Percentiles rank a stretch among this genome's conserved stretches.
phyloP scores from a whole-genome alignment of 2,888 invertebrate genomes.

The Brenthis hecate region DNA sequence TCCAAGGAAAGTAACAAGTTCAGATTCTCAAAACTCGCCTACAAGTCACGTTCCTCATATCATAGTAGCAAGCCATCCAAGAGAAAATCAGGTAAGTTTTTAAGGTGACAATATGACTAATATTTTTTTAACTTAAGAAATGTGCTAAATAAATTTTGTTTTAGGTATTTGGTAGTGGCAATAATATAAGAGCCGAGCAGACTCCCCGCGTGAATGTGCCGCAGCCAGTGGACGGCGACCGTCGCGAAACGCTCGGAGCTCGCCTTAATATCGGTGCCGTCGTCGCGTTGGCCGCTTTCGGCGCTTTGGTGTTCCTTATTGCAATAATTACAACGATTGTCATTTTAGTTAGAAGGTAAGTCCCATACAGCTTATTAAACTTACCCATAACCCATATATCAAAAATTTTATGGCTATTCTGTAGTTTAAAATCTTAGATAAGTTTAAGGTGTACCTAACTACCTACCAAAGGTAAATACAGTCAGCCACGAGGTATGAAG shows the following conservation, averaged over 20 bases:
- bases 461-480: background rate
- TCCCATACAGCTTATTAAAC: background rate
- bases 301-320: slow-evolving; percentile 94
- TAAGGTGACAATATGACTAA: too few relatives aligned
- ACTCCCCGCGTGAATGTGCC: slow-evolving; percentile 86
- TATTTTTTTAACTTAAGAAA: background rate
- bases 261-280: slow-evolving; percentile 92
- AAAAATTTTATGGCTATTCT: background rate
- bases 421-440: slow-evolving; percentile 2
- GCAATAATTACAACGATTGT: slow-evolving; percentile 95
- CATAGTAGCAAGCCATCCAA: slow-evolving; percentile 86
- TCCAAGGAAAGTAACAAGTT: slow-evolving; percentile 58
- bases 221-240: slow-evolving; percentile 84
- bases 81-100: slow-evolving; percentile 88
- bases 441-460: slow-evolving; percentile 2
- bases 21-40: slow-evolving; percentile 68
- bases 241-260: slow-evolving; percentile 83
- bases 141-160: background rate
- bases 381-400: slow-evolving; percentile 6
- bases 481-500: slow-evolving; percentile 40
- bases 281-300: slow-evolving; percentile 94
- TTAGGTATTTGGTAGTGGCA: slow-evolving; percentile 76
- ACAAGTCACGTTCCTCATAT: slow-evolving; percentile 80
- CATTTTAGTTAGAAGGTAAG: slow-evolving; percentile 92
- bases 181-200: slow-evolving; percentile 84